Evolutionary conservation across 2,888 invertebrate species (phyloP).

Genomic region (Stenotaenia linearis): DNA sequence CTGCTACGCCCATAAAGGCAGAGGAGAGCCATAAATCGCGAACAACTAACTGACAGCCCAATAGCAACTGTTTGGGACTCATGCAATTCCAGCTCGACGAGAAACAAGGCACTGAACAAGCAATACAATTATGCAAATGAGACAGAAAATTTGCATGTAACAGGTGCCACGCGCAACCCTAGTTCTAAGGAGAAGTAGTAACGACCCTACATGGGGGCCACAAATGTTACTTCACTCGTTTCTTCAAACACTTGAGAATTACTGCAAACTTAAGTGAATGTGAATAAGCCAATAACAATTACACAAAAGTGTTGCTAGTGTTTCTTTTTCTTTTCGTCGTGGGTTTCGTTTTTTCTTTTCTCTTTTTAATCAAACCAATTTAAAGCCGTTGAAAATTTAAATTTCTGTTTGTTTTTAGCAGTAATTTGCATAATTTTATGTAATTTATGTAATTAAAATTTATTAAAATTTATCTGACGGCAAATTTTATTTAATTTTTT

Average conservation of each 20-base stretch:
- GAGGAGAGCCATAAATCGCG: constrained; percentile 9
- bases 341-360: no score
- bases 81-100: background rate
- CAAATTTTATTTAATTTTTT: no score
- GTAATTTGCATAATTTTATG: no score
- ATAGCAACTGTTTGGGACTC: background rate
- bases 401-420: no score
- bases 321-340: background rate
- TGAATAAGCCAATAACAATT: background rate
- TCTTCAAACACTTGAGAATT: background rate
- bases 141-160: constrained; percentile 27
- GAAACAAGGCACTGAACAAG: constrained; percentile 27
- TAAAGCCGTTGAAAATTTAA: no score
- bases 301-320: background rate
- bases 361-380: background rate
- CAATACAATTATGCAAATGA: constrained; percentile 28
- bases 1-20: constrained; percentile 26
- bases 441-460: no score
- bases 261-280: background rate
- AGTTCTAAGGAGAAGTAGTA: background rate
- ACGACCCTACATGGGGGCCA: background rate
- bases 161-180: constrained; percentile 26
- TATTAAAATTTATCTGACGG: no score
- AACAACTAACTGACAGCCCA: constrained; percentile 5
- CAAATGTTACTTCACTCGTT: background rate